Percentiles rank a stretch among this genome's conserved stretches.
Evolutionary conservation across 2,113 vertebrate species (phyloP).

Genomic region (Anguilla japonica): DNA sequence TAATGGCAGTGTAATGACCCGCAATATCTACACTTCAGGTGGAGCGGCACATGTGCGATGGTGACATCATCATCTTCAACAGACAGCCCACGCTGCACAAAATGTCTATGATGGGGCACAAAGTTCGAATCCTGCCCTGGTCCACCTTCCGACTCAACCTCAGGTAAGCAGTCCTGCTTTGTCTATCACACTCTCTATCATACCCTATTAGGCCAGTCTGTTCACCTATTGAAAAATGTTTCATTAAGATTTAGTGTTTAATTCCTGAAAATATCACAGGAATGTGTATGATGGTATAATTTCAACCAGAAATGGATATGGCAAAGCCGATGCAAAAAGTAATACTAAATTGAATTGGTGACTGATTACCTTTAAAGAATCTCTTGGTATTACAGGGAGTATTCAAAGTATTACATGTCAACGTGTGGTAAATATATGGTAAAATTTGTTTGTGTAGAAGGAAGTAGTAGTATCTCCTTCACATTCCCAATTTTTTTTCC

Average conservation of each 20-base stretch:
- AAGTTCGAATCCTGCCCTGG: slow-evolving; percentile 94
- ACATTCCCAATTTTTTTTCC: no score
- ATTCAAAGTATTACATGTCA: not conserved
- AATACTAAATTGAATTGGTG: not conserved
- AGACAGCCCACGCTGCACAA: slow-evolving; percentile 94
- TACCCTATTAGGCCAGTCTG: not conserved
- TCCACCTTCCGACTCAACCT: slow-evolving; percentile 94
- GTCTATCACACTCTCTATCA: not conserved
- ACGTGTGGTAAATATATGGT: not conserved
- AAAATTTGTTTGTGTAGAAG: no score
- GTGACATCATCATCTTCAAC: slow-evolving; percentile 96
- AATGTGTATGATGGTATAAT: no score
- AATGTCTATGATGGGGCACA: slow-evolving; percentile 99
- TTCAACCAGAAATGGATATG: no score
- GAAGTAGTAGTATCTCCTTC: no score
- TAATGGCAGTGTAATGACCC: not conserved
- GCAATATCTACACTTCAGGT: slow-evolving; percentile 67
- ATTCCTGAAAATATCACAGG: no score
- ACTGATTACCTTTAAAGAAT: not conserved
- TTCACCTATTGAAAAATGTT: not conserved
- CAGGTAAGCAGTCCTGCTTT: slow-evolving; percentile 63
- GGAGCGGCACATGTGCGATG: slow-evolving; percentile 94
- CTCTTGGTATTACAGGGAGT: not conserved
- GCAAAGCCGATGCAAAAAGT: not conserved
- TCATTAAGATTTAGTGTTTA: no score